Conservation (phyloP, 2,113 vertebrate genomes). For the Cebus imitator region DNA sequence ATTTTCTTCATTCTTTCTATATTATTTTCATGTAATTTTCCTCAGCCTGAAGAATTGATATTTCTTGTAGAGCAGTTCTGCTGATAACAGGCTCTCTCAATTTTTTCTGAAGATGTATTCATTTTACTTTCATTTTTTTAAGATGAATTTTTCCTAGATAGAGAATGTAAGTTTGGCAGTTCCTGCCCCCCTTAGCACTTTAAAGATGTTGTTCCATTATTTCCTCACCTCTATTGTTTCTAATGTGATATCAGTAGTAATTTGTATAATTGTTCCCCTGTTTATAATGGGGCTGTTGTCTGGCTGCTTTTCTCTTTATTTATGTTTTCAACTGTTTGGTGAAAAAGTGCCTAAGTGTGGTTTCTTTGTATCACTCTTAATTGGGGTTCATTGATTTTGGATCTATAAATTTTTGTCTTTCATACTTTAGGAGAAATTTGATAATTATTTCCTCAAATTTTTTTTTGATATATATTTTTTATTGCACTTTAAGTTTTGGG, state of each 20-base stretch:
- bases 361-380: not conserved
- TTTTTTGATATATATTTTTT: not conserved
- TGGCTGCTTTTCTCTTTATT: not conserved
- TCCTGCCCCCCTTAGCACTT: not conserved
- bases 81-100: not conserved
- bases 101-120: not conserved
- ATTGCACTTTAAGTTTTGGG: too few species aligned
- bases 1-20: not conserved
- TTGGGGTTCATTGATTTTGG: not conserved
- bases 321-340: not conserved
- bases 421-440: not conserved
- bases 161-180: not conserved
- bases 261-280: not conserved
- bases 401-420: not conserved
- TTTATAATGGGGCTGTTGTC: not conserved
- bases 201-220: not conserved
- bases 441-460: not conserved
- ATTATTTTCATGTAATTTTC: not conserved
- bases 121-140: not conserved
- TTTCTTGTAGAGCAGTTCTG: not conserved
- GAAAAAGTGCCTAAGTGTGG: not conserved
- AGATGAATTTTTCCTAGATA: not conserved
- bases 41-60: not conserved
- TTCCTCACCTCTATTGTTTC: not conserved
- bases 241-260: not conserved